Evolutionary conservation across 1,140 invertebrate species (phyloP).

Genomic region (Drosophila melanogaster): Release_6_plus_ISO1_MT NT_037436.4:13209001-13209500

Average conservation of each 20-base stretch:
- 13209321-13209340: constrained; percentile 49
- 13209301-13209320: constrained; percentile 58
- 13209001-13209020: constrained; percentile 32
- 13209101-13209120: constrained; percentile 52
- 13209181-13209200: constrained; percentile 50
- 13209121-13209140: constrained; percentile 70
- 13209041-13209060: constrained; percentile 56
- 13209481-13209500: constrained; percentile 3
- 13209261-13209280: constrained; percentile 65
- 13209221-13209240: constrained; percentile 32
- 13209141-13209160: constrained; percentile 44
- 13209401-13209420: constrained; percentile 5
- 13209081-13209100: constrained; percentile 72
- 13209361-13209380: constrained; percentile 64
- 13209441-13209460: constrained; percentile 56
- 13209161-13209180: constrained; percentile 75
- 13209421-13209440: constrained; percentile 42
- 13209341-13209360: constrained; percentile 72
- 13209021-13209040: constrained; percentile 78
- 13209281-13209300: constrained; percentile 60
- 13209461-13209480: constrained; percentile 20
- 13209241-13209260: constrained; percentile 27
- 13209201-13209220: constrained; percentile 32
- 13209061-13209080: constrained; percentile 39
- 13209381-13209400: constrained; percentile 16